These are phyloP conservation scores for Melanotaenia maccullochi DNA, from an alignment of 2,797 vertebrate species.

Conservation along the genomic window DNA sequence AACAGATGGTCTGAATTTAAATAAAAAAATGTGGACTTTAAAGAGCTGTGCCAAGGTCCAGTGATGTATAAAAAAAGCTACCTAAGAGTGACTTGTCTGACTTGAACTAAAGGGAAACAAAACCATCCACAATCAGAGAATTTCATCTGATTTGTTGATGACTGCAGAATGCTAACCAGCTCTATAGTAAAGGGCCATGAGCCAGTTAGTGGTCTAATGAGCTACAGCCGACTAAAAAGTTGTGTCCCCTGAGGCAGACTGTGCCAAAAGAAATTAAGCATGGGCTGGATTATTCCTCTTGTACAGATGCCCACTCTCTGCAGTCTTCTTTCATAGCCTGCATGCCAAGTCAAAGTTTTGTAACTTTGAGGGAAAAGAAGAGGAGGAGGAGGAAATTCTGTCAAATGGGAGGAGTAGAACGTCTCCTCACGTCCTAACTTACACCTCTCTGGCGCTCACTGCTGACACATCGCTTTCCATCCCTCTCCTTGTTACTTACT, in stretches of 20 bases:
- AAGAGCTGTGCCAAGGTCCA: slow-evolving; percentile 18
- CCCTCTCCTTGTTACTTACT: slow-evolving; percentile 63
- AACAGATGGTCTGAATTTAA: slow-evolving; percentile 58
- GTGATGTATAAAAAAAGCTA: slow-evolving; percentile 30
- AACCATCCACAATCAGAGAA: slow-evolving; percentile 41
- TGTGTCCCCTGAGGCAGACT: slow-evolving; percentile 60
- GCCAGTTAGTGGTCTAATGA: slow-evolving; percentile 72
- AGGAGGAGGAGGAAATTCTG: slow-evolving; percentile 56
- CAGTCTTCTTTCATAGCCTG: slow-evolving; percentile 64
- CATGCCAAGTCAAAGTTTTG: slow-evolving; percentile 44
- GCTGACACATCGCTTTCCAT: slow-evolving; percentile 79
- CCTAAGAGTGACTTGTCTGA: slow-evolving; percentile 29
- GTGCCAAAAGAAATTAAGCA: slow-evolving; percentile 73
- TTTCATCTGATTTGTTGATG: slow-evolving; percentile 54
- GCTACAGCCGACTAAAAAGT: slow-evolving; percentile 65
- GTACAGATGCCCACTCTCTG: slow-evolving; percentile 70
- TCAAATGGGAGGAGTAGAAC: slow-evolving; percentile 58
- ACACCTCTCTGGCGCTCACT: slow-evolving; percentile 67
- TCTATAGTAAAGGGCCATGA: slow-evolving; percentile 59
- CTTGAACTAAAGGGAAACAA: slow-evolving; percentile 20
- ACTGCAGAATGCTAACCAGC: slow-evolving; percentile 66
- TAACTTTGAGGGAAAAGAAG: slow-evolving; percentile 63
- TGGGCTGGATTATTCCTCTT: slow-evolving; percentile 70
- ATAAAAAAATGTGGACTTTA: slow-evolving; percentile 40
- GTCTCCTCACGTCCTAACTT: slow-evolving; percentile 75